Base-by-base conservation (phyloP, 2,888 invertebrate genomes). In the Lithodes maja region DNA sequence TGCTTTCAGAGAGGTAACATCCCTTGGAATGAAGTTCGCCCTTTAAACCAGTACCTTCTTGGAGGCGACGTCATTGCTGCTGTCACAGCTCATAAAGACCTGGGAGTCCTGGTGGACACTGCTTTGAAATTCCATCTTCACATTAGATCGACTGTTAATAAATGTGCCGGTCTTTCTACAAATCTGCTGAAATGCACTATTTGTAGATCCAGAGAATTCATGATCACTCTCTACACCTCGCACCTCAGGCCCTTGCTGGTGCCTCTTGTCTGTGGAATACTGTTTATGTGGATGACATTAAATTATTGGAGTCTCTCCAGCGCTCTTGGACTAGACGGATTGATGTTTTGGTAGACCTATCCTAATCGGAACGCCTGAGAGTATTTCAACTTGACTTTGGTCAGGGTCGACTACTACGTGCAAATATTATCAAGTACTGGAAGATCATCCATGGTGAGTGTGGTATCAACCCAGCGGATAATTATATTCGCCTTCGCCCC, bases 351-450 rank as follows among this genome's bases (percentile, higher is more conserved):
- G 71, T n/a, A 17, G 9, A n/a, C 15, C 15, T 12, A 17, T n/a
- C 15, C n/a, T 15, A 71, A 53, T 7, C 53, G 7, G 79, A 79
- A 3, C 53, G 53, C n/a, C 79, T 79, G 12, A 71, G 53, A 50
- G 12, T 3, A 15, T 17, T 79, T 15, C n/a, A n/a, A 17, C 3
- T 80, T 1, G 54, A 80, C 15, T 80, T 17, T n/a, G 55, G 54
- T 2, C 55, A 80, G 5, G 80, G 80, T 17, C 54, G 80, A 12
- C 15, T 80, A 12, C 15, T 55, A 12, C 7, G 80, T 55, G 80
- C 80, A 55, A 50, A 80, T 12, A 54, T 55, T 17, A 80, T 80
- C n/a, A 71, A 54, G 55, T 79, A 54, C 15, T 80, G 80, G 55
- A 80, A 55, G 7, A 80, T 80, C 2, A 55, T 80, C 33, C 80